Evolutionary conservation across 1,140 invertebrate genomes (phyloP), one percentile per base, ranked within the genome.

Genomic region (Leguminivora glycinivorella): DNA sequence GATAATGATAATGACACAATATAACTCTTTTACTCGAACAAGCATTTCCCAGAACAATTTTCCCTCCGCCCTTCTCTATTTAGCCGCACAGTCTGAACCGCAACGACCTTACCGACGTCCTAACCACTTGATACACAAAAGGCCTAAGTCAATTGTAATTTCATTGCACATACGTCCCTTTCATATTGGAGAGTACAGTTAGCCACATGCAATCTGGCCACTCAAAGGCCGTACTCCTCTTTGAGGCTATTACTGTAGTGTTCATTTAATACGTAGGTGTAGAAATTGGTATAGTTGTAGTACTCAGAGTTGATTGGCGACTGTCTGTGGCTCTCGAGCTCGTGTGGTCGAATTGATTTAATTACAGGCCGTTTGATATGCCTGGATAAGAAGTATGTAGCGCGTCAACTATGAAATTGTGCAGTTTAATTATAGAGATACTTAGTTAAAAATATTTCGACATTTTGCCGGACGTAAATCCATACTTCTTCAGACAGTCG

Each of bases 161-260:
- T 22, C 7, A 52, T 10, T 52, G 47, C 1, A 52, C 19, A 9
- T 52, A 52, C 7, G 17, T 9, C 47, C 1, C n/a, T 52, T 52
- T 22, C 6, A 1, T 19, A 22, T 10, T 52, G 47, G n/a, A 2
- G 1, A 52, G 47, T 52, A 52, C 19, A 22, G 47, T 52, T 52
- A 52, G 47, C 47, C 47, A 52, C 47, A 22, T 52, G 47, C 47
- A 52, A 52, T 52, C 47, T 52, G 47, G 47, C 6, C 19, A 22
- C 47, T 52, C 47, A 52, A 52, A 22, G 47, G 7, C 47, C 43
- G n/a, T 22, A 19, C 47, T 52, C 47, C 47, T 4, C 47, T 52
- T 52, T 52, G 47, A 52, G 19, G 47, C 17, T 52, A 52, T 52
- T 22, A 52, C 47, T 22, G 43, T 52, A 52, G n/a, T 22, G 47